These are phyloP conservation scores for Danio tinwini DNA, from an alignment of 2,797 vertebrate genomes.

Conservation along the genomic window DNA sequence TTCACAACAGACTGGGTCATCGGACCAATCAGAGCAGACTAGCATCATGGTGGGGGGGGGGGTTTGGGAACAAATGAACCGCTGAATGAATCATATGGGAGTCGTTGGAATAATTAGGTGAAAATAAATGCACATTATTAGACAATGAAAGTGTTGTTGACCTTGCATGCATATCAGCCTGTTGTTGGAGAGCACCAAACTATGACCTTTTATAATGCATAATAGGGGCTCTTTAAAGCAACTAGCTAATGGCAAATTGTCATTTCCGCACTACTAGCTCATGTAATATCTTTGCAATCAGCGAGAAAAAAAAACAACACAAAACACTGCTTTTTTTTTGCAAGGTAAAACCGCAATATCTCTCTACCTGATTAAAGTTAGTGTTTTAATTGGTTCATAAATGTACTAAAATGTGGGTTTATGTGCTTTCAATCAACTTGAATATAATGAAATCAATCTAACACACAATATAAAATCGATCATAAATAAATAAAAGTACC, in stretches of 20 bases:
- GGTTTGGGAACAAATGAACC: too few relatives aligned
- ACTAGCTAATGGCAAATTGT: background rate
- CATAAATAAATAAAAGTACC: slow-evolving; percentile 67
- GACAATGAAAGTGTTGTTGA: too few relatives aligned
- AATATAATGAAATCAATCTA: background rate
- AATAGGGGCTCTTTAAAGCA: too few relatives aligned
- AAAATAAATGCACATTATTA: too few relatives aligned
- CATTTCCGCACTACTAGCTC: background rate
- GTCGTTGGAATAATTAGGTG: too few relatives aligned
- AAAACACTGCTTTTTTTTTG: background rate
- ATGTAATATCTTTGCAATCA: background rate
- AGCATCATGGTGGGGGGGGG: too few relatives aligned
- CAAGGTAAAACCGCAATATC: background rate
- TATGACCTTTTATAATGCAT: too few relatives aligned
- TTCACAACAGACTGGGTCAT: too few relatives aligned
- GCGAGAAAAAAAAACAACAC: background rate
- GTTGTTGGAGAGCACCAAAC: too few relatives aligned
- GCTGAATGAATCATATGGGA: too few relatives aligned
- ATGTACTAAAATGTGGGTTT: background rate
- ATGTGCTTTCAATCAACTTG: background rate
- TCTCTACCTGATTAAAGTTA: background rate
- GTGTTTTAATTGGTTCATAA: background rate
- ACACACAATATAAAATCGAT: background rate
- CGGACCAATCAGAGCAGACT: too few relatives aligned
- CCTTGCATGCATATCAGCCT: too few relatives aligned